phyloP scores from a whole-genome alignment of 2,113 vertebrate genomes.

The Cebus imitator region DNA sequence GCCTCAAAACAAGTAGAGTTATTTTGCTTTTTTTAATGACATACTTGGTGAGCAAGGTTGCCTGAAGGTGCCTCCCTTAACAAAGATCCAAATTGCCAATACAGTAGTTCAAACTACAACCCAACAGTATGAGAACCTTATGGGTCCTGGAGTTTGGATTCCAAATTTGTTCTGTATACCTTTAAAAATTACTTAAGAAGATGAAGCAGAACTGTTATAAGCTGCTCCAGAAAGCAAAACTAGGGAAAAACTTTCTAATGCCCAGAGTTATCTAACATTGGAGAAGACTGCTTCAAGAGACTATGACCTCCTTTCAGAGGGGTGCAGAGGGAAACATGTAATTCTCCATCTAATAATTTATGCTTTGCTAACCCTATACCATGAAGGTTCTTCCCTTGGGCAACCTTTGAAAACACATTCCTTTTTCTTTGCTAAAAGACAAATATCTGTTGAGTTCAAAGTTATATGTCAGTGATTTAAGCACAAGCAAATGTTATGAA shows the following conservation, averaged over 20 bases:
- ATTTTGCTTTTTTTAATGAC: constrained; percentile 25
- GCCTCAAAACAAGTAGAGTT: constrained; percentile 86
- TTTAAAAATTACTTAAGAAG: background rate
- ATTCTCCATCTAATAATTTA: background rate
- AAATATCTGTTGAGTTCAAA: constrained; percentile 8
- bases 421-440: background rate
- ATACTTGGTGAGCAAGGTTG: background rate
- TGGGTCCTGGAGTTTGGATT: background rate
- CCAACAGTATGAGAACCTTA: background rate
- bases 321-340: background rate
- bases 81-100: background rate
- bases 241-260: background rate
- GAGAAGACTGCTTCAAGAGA: background rate
- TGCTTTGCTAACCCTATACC: background rate
- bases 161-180: background rate
- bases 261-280: background rate
- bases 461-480: background rate
- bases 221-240: constrained; percentile 12
- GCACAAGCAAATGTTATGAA: background rate
- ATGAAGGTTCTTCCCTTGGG: background rate
- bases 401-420: background rate
- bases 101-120: background rate
- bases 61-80: background rate
- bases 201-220: background rate
- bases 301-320: background rate